Base-by-base conservation (phyloP, 2,113 vertebrate genomes). In the Hemichromis elongatus region DNA sequence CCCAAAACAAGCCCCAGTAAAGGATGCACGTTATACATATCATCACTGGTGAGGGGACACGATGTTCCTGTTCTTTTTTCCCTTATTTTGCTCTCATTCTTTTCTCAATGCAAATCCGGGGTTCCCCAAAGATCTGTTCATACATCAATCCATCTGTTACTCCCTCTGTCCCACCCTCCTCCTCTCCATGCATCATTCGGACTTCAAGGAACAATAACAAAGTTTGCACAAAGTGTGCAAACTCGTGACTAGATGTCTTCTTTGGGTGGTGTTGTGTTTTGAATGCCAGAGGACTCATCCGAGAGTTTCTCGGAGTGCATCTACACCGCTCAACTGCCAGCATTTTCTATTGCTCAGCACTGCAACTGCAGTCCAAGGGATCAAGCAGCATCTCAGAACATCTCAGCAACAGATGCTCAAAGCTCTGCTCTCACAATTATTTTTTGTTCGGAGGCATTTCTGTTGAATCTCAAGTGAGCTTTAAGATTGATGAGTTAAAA, bases 141-240 rank as follows among this genome's bases (percentile, higher is more conserved):
- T 86, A 79, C 82, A 91, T 84, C 79, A 80, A 79, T 85, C 85
- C 87, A 78, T 88, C 85, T 63, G 35, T 81, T 87, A 57, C 77
- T 88, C 66, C 79, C 26, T 70, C 66, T 6, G 57, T 63, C 79
- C 83, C 81, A 26, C 73, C 75, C 83, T 80, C 52, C 84, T 40
- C 55, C 77, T 13, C 75, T 9, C 37, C 66, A 56, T 56, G 42
- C 78, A 80, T 90, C 79, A 55, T 35, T 82, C 85, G 33, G 81
- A 81, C 61, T 85, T 57, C 78, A 80, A 81, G 56, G 53, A 73
- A 54, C 78, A 80, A 82, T 53, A 33, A 61, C 35, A 16, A 66
- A 40, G 30, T 78, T 85, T 37, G 3, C 45, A 80, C 37, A 61
- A 28, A 82, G 56, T 33, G 19, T 73, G 84, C 66, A 88, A 80